Percentiles rank a stretch among this genome's conserved stretches.
Evolutionary conservation across 2,113 vertebrate genomes (phyloP).

Genomic region (Podocnemis expansa): DNA sequence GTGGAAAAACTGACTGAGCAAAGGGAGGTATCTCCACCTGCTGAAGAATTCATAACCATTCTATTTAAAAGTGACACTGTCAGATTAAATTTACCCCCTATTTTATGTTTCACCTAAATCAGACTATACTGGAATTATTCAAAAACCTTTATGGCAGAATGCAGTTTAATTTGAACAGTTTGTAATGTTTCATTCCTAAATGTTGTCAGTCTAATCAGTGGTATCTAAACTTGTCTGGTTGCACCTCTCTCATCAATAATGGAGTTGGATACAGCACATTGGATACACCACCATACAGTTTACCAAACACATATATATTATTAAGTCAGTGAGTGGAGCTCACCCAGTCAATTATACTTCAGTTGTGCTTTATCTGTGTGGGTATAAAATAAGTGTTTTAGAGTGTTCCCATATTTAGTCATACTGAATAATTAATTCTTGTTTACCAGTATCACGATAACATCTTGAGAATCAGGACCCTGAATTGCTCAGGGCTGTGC

Average conservation of each 20-base stretch:
- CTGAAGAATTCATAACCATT: neutral
- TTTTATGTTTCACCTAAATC: neutral
- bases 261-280: neutral
- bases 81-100: neutral
- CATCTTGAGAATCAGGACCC: neutral
- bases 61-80: neutral
- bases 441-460: neutral
- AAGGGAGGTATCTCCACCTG: neutral
- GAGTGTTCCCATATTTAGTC: neutral
- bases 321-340: neutral
- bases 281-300: neutral
- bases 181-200: constrained; percentile 6
- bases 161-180: neutral
- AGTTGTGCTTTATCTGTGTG: neutral
- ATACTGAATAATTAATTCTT: neutral
- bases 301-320: neutral
- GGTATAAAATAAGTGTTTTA: neutral
- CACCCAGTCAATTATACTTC: neutral
- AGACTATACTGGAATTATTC: neutral
- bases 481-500: neutral
- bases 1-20: neutral
- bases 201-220: neutral
- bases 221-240: too few relatives aligned
- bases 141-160: neutral
- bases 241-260: too few relatives aligned